Percentiles rank a stretch among this genome's conserved stretches.
phyloP scores from a whole-genome alignment of 1,140 invertebrate genomes.

The Neelides sp. region DNA sequence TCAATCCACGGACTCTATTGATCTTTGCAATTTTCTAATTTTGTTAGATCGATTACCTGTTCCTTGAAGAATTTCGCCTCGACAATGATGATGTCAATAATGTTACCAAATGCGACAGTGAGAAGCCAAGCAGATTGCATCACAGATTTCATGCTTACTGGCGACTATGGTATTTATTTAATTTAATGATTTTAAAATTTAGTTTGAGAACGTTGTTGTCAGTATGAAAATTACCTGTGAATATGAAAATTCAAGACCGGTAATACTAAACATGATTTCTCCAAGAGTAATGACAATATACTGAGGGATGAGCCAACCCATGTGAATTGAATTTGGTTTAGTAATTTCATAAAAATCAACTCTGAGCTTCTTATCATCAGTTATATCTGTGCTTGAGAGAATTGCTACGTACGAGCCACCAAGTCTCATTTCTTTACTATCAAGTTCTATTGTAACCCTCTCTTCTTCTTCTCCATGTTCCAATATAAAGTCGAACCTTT shows the following conservation, averaged over 20 bases:
- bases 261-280: conserved; percentile 59
- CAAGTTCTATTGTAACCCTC: no score
- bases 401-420: no score
- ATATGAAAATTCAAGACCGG: conserved; percentile 82
- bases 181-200: conserved; percentile 1
- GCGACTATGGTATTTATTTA: conserved; percentile 52
- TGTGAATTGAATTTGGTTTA: conserved; percentile 20
- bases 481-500: no score
- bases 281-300: conserved; percentile 45
- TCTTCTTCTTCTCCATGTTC: no score
- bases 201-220: no score
- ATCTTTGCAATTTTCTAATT: background rate
- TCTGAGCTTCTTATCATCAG: no score
- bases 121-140: conserved; percentile 78
- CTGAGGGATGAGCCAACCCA: conserved; percentile 24
- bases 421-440: no score
- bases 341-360: conserved; percentile 6
- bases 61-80: conserved; percentile 48
- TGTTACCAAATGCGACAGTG: conserved; percentile 78
- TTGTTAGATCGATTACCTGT: conserved; percentile 41
- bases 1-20: background rate
- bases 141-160: conserved; percentile 81
- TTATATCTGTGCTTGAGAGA: no score
- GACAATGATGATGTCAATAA: conserved; percentile 76
- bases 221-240: conserved; percentile 45